Conservation (phyloP, 2,797 vertebrate genomes). For the Malurus leucopterus region DNA sequence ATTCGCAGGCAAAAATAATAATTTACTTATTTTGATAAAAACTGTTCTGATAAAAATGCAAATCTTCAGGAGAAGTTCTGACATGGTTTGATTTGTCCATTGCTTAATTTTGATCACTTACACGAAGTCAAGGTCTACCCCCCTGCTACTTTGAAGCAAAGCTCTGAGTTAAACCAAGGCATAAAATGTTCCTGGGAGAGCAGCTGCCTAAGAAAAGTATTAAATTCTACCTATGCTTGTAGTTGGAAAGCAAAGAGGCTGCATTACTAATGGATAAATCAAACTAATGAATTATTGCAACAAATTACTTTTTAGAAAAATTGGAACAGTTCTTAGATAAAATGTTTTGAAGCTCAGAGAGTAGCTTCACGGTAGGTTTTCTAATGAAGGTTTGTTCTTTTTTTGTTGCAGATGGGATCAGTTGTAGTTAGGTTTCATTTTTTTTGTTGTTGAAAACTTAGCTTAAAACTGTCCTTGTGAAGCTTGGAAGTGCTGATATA, state of each 20-base stretch:
- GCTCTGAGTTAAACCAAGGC: not conserved
- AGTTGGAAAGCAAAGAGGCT: not conserved
- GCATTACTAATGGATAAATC: not conserved
- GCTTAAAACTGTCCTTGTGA: not conserved
- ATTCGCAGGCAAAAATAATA: not conserved
- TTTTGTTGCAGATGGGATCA: not conserved
- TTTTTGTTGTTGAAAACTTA: not conserved
- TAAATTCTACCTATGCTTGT: not conserved
- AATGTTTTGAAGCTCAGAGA: not conserved
- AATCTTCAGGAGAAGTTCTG: not conserved
- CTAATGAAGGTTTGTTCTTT: not conserved
- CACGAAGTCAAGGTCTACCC: not conserved
- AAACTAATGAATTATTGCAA: not conserved
- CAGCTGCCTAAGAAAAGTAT: not conserved
- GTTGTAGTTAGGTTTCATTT: not conserved
- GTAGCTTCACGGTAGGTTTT: not conserved
- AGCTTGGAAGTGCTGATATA: not conserved
- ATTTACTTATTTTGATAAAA: not conserved
- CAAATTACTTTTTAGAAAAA: accelerated
- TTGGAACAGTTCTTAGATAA: not conserved
- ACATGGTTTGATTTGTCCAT: not conserved
- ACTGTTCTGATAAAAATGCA: not conserved
- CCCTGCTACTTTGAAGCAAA: not conserved
- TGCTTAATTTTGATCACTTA: not conserved
- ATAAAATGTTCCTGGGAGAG: not conserved